A percentile compares a stretch with the other conserved stretches of the same genome.
Conservation (phyloP, 2,797 vertebrate species). For the Carduelis carduelis region DNA sequence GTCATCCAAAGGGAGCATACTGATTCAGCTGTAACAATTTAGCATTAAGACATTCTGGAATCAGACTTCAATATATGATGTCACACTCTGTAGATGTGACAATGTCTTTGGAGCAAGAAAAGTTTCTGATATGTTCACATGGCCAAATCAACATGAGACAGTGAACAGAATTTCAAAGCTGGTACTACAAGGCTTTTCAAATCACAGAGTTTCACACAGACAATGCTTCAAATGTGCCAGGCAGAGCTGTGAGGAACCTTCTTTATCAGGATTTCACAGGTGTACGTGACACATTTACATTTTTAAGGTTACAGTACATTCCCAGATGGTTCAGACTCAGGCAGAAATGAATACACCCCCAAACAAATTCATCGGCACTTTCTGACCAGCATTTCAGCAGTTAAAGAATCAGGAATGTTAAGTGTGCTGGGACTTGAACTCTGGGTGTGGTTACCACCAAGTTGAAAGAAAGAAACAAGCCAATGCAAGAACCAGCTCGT, state of each 20-base stretch:
- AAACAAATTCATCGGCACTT: background rate
- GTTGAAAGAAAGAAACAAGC: constrained; percentile 2
- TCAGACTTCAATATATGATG: background rate
- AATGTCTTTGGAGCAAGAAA: background rate
- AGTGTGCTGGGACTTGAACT: background rate
- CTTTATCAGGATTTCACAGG: background rate
- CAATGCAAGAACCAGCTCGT: background rate
- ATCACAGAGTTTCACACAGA: background rate
- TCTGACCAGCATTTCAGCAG: background rate
- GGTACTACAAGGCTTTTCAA: background rate
- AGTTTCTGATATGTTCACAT: background rate
- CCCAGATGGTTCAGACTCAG: background rate
- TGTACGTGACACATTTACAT: background rate
- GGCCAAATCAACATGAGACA: background rate
- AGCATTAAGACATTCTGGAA: background rate
- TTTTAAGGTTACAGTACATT: background rate
- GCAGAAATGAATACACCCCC: background rate
- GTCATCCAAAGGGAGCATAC: background rate
- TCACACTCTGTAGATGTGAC: background rate
- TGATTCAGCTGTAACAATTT: background rate
- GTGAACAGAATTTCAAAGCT: background rate
- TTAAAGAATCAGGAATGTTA: background rate
- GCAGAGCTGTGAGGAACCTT: background rate
- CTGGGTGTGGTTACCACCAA: background rate
- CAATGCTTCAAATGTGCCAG: background rate